Evolutionary conservation across 2,888 invertebrate genomes (phyloP).

Genomic region (Leucoma salicis): DNA sequence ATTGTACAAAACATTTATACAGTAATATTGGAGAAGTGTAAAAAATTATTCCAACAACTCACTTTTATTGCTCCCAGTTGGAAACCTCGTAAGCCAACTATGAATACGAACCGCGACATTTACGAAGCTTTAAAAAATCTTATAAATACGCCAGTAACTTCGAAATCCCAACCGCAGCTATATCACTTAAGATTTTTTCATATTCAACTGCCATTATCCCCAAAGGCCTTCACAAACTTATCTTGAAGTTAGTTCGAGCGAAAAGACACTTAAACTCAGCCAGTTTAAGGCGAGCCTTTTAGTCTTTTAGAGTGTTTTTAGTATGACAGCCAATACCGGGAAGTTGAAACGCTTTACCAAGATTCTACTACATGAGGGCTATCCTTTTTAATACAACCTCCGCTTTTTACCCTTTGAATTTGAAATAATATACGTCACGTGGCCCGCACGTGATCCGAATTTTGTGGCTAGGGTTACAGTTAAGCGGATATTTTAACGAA

Average conservation of each 20-base stretch:
- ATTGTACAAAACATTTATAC: no score
- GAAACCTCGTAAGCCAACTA: slow-evolving; percentile 13
- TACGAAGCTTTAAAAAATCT: slow-evolving; percentile 25
- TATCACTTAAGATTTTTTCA: slow-evolving; percentile 48
- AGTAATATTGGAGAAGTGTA: background rate
- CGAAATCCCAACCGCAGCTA: slow-evolving; percentile 27
- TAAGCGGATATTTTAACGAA: slow-evolving; percentile 18
- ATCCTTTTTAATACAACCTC: slow-evolving; percentile 62
- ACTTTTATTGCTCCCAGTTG: slow-evolving; percentile 12
- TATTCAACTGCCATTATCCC: slow-evolving; percentile 45
- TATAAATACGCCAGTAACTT: slow-evolving; percentile 18
- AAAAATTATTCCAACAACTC: background rate
- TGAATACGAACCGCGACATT: slow-evolving; percentile 26
- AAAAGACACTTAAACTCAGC: slow-evolving; percentile 12
- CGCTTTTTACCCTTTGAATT: slow-evolving; percentile 72
- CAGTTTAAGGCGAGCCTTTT: no score
- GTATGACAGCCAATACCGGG: slow-evolving; percentile 40
- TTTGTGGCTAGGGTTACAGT: slow-evolving; percentile 18
- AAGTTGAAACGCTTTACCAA: slow-evolving; percentile 31
- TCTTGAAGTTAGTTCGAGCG: slow-evolving; percentile 7
- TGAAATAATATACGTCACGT: slow-evolving; percentile 71
- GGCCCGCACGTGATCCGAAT: slow-evolving; percentile 59
- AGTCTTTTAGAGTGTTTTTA: slow-evolving; percentile 29
- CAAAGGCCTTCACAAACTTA: slow-evolving; percentile 20
- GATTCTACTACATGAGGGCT: slow-evolving; percentile 45